Evolutionary conservation across 2,113 vertebrate species (phyloP).

Genomic region (Verasper variegatus): DNA sequence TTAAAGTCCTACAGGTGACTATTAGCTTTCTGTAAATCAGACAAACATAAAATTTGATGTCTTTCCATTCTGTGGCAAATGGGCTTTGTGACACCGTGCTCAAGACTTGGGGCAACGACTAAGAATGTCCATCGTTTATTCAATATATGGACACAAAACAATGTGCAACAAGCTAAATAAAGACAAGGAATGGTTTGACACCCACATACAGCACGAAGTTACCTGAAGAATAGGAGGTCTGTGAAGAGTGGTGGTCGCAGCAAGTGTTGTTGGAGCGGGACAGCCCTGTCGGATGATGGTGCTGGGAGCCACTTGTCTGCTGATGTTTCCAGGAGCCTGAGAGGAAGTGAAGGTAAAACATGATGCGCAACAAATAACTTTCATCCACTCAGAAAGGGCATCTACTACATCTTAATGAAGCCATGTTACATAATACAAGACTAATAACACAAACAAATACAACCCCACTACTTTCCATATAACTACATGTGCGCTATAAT

Average conservation of each 20-base stretch:
- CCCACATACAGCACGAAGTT: not conserved
- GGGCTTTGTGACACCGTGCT: not conserved
- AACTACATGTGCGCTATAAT: not conserved
- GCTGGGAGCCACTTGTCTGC: constrained; percentile 89
- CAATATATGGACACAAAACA: not conserved
- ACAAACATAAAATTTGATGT: not conserved
- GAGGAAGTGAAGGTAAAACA: not conserved
- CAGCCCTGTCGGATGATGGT: constrained; percentile 91
- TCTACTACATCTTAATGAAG: not conserved
- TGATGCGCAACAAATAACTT: not conserved
- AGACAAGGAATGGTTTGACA: too few relatives aligned
- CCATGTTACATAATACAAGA: not conserved
- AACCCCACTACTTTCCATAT: not conserved
- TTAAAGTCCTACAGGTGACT: too few relatives aligned
- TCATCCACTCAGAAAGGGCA: not conserved
- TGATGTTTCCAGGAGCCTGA: constrained; percentile 89
- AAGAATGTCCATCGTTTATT: not conserved
- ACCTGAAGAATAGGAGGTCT: constrained; percentile 92
- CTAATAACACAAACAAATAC: not conserved
- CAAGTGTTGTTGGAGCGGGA: constrained; percentile 86
- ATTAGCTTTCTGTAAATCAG: not conserved
- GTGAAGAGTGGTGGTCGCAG: constrained; percentile 89
- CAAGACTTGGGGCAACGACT: not conserved
- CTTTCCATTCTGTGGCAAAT: not conserved
- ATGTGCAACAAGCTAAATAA: not conserved